phyloP scores from a whole-genome alignment of 1,140 invertebrate genomes.

The Euura lappo region DNA sequence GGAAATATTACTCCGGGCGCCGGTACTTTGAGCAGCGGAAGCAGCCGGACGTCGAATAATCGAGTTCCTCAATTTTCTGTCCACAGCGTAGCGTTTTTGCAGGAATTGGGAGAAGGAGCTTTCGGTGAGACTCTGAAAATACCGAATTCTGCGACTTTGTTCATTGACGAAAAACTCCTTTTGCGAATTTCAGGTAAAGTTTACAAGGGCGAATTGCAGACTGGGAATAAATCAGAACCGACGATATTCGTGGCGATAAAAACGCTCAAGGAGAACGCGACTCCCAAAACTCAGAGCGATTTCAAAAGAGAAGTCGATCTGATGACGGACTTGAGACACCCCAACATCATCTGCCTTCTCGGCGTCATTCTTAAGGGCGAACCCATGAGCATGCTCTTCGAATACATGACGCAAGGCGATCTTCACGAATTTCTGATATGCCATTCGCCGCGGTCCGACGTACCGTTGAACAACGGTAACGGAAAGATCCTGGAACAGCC shows the following conservation, averaged over 20 bases:
- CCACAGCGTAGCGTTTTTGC: conserved; percentile 85
- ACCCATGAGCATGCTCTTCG: conserved; percentile 95
- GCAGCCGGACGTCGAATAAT: conserved; percentile 62
- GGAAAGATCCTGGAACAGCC: conserved; percentile 74
- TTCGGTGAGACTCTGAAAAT: conserved; percentile 74
- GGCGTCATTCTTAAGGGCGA: conserved; percentile 91
- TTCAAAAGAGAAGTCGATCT: conserved; percentile 90
- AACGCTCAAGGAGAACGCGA: conserved; percentile 92
- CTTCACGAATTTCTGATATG: conserved; percentile 92
- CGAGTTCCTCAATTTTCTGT: conserved; percentile 76
- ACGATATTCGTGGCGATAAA: conserved; percentile 89
- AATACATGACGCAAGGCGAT: conserved; percentile 95
- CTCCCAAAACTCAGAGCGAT: conserved; percentile 88
- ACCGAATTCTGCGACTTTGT: conserved; percentile 8
- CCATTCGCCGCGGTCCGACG: conserved; percentile 79
- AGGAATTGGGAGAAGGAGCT: conserved; percentile 95
- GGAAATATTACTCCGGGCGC: conserved; percentile 55
- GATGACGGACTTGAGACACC: conserved; percentile 92
- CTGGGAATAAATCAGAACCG: conserved; percentile 63
- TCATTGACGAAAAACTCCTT: neutral
- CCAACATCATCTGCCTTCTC: conserved; percentile 94
- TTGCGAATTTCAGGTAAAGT: conserved; percentile 72
- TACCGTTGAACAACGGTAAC: conserved; percentile 69
- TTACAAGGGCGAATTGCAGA: conserved; percentile 90
- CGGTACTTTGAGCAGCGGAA: conserved; percentile 60